phyloP scores from a whole-genome alignment of 2,113 vertebrate genomes.

The Lagopus muta region DNA sequence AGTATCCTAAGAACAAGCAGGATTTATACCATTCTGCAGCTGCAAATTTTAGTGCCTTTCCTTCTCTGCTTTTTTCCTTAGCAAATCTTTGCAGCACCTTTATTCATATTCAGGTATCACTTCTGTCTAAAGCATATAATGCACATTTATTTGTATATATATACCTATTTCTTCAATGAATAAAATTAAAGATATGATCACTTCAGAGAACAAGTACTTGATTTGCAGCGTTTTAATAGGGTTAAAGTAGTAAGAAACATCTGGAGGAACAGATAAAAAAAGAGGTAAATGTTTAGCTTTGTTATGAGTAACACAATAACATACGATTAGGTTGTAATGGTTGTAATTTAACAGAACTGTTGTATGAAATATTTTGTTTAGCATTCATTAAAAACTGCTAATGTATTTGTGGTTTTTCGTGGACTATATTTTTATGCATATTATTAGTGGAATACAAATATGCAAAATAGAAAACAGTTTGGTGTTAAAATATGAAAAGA shows the following conservation, averaged over 20 bases:
- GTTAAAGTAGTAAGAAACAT: constrained; percentile 79
- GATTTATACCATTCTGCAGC: constrained; percentile 54
- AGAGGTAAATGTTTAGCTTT: constrained; percentile 81
- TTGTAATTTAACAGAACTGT: constrained; percentile 83
- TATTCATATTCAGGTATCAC: constrained; percentile 54
- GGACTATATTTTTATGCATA: constrained; percentile 78
- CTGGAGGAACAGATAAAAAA: constrained; percentile 77
- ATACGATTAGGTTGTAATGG: constrained; percentile 81
- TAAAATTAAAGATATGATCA: constrained; percentile 63
- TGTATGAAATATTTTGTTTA: constrained; percentile 84
- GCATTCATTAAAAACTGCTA: constrained; percentile 84
- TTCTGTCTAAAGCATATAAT: constrained; percentile 61
- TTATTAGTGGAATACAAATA: constrained; percentile 82
- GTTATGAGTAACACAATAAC: constrained; percentile 79
- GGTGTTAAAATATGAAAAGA: constrained; percentile 77
- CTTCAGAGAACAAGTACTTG: constrained; percentile 60
- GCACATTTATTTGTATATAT: constrained; percentile 36
- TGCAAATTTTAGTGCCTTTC: constrained; percentile 58
- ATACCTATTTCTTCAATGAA: constrained; percentile 40
- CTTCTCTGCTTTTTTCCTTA: constrained; percentile 63
- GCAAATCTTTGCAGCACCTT: constrained; percentile 49
- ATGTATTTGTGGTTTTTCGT: constrained; percentile 78
- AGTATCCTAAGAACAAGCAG: constrained; percentile 45
- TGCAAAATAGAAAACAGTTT: constrained; percentile 79
- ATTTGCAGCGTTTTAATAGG: constrained; percentile 63